Evolutionary conservation across 30 jellyfish, hydroid and myxozoan species (phyloP).

Genomic region (Cassiopea andromeda): DNA sequence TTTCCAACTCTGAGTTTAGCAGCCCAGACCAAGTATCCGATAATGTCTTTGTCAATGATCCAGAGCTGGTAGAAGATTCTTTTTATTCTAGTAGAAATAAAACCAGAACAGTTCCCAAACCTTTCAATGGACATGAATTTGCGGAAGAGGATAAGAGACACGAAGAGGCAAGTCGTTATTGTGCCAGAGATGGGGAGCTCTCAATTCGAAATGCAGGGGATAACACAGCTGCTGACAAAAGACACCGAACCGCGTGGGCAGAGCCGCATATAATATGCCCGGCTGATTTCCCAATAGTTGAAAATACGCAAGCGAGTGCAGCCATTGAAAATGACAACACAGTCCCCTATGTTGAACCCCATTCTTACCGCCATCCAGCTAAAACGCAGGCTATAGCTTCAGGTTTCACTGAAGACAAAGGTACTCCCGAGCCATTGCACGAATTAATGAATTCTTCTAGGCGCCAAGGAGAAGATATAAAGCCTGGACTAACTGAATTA

Average conservation of each 20-base stretch:
- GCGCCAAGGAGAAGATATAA: not conserved
- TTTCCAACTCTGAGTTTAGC: not conserved
- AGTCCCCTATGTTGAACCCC: not conserved
- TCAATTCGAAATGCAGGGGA: not conserved
- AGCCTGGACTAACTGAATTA: not conserved
- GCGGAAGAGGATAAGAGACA: not conserved
- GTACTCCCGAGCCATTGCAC: not conserved
- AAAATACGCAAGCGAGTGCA: not conserved
- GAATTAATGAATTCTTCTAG: not conserved
- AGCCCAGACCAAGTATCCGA: not conserved
- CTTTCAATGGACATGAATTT: not conserved
- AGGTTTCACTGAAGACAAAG: not conserved
- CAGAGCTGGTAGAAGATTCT: not conserved
- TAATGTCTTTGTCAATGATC: not conserved
- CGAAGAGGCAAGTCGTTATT: not conserved
- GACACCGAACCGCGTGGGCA: constrained; percentile 24
- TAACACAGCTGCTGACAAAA: not conserved
- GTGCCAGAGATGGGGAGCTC: not conserved
- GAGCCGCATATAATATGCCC: constrained; percentile 12
- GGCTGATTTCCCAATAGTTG: constrained; percentile 10
- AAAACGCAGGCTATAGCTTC: not conserved
- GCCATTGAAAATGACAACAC: not conserved
- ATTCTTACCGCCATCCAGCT: not conserved
- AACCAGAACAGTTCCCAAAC: not conserved
- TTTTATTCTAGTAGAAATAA: not conserved